Base-by-base conservation (phyloP, 2,888 invertebrate species). In the Smittia aterrima region DNA sequence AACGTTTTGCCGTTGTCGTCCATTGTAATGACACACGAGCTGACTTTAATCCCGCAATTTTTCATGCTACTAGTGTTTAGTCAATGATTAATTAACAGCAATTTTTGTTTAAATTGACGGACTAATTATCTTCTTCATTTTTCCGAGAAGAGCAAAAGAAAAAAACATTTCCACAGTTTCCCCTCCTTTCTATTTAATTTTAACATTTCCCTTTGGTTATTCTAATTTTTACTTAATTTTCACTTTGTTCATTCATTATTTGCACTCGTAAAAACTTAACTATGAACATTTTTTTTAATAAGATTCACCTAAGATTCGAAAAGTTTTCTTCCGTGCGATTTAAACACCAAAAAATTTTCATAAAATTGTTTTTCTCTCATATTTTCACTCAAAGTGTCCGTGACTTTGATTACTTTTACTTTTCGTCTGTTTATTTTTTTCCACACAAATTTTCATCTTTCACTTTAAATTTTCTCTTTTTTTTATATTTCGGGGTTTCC, bases 101-200 rank as follows among this genome's bases (percentile, higher is more conserved):
- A 67, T 40, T 32, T 25, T 32, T 74, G 68, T 72, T 72, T 72
- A 75, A 75, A 75, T 75, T 75, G 75, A 75, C 75, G 75, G 75
- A 75, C 71, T 75, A 75, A 75, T 75, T 62, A 75, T 58, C 58
- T 20, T 20, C 18, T 16, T 16, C 53, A 47, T 18, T 47, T 47
- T 47, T 47, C 32, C 9, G 11, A 32, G 32, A 32, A 47, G 47
- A 47, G 47, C 4, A 38, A 47, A 47, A 47, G 47, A 47, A 47
- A 47, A 47, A 16, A 7, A 58, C 18, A 13, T 22, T 58, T 58
- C 58, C 9, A 18, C n/a, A 58, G n/a, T 58, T 58, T 47, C 47
- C 38, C 11, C 22, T 58, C 16, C 22, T 22, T 20, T 58, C 18
- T 16, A n/a, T 58, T 58, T 22, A 58, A 20, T 18, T 58, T 58